Conservation (phyloP, 2,113 vertebrate species). For the Eubucco bourcierii region DNA sequence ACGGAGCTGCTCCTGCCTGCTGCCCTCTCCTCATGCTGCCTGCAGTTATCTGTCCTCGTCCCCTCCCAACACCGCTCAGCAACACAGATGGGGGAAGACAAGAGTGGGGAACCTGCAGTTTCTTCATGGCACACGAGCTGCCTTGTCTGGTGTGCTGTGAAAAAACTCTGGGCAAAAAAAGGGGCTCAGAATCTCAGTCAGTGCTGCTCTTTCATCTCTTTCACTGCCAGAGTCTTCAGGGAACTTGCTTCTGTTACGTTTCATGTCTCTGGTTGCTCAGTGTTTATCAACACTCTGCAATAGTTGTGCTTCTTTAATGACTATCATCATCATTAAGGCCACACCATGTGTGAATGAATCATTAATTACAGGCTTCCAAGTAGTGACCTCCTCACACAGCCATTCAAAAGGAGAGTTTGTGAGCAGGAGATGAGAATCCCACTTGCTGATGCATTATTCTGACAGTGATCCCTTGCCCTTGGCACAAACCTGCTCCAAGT, state of each 20-base stretch:
- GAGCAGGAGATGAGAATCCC: not conserved
- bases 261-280: not conserved
- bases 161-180: not conserved
- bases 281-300: slow-evolving; percentile 29
- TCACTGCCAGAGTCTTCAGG: not conserved
- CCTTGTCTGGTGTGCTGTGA: not conserved
- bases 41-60: too few species aligned
- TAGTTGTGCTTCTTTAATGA: slow-evolving; percentile 4
- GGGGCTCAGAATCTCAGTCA: not conserved
- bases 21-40: rapidly evolving
- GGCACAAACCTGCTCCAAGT: not conserved
- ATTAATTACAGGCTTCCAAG: slow-evolving; percentile 39
- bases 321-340: not conserved
- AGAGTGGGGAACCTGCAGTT: not conserved
- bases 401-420: not conserved
- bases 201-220: not conserved
- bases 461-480: not conserved
- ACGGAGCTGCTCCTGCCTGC: not conserved
- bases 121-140: rapidly evolving
- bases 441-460: not conserved
- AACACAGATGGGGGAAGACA: not conserved
- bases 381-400: not conserved
- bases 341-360: slow-evolving; percentile 41
- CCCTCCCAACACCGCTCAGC: not conserved
- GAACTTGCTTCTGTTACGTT: not conserved